These are phyloP conservation scores for Nomada flava DNA, from an alignment of 2,888 invertebrate species.

Conservation along the genomic window DNA sequence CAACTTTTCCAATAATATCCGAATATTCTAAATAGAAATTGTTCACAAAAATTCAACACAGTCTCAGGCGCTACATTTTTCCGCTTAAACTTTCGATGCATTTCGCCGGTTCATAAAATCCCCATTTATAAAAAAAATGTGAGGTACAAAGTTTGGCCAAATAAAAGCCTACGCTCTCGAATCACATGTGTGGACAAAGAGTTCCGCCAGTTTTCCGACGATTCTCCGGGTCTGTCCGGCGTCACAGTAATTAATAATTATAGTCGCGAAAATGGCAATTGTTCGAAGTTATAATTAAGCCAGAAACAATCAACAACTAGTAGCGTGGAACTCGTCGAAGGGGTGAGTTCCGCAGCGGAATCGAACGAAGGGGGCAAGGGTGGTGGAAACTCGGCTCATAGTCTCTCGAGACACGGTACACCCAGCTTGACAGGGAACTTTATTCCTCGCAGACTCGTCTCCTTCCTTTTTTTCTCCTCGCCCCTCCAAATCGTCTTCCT, in stretches of 20 bases:
- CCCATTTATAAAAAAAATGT: not conserved
- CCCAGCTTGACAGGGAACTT: conserved; percentile 67
- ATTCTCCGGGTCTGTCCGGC: conserved; percentile 7
- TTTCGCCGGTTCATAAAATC: not conserved
- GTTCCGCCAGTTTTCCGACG: not conserved
- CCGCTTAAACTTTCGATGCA: too few relatives aligned
- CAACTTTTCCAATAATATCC: too few relatives aligned
- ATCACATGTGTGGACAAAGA: not conserved
- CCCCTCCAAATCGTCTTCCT: conserved; percentile 15
- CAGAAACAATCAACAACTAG: conserved; percentile 81
- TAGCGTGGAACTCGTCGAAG: conserved; percentile 57
- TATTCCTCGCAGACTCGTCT: conserved; percentile 62
- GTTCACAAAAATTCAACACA: too few relatives aligned
- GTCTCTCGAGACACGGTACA: conserved; percentile 68
- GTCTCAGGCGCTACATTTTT: too few relatives aligned
- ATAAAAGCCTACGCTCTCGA: not conserved
- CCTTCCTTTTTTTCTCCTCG: conserved; percentile 21
- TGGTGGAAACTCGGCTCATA: conserved; percentile 63
- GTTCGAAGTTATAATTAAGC: conserved; percentile 82
- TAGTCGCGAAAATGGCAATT: conserved; percentile 71
- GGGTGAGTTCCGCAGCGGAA: conserved; percentile 22
- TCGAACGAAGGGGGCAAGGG: conserved; percentile 23
- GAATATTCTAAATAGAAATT: too few relatives aligned
- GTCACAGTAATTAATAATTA: conserved; percentile 79
- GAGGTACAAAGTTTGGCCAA: not conserved